Percentiles rank a stretch among this genome's conserved stretches.
Conservation (phyloP, 2,113 vertebrate species). For the Mustela nigripes region DNA sequence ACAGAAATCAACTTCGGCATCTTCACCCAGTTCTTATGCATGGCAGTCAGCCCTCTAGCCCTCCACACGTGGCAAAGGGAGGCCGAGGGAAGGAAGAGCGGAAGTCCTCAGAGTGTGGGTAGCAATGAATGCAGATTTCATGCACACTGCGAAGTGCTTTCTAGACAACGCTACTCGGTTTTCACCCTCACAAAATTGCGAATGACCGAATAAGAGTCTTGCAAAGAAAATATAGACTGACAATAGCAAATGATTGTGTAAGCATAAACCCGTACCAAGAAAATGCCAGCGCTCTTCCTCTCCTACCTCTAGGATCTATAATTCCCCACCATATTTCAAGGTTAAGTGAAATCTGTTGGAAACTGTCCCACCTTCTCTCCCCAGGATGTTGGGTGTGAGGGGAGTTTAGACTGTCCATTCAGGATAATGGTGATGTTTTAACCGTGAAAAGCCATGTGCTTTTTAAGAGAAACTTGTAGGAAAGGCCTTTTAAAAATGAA, state of each 20-base stretch:
- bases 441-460: not conserved
- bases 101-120: not conserved
- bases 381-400: not conserved
- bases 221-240: not conserved
- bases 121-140: not conserved
- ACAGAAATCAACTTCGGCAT: not conserved
- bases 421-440: not conserved
- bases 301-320: too few species aligned
- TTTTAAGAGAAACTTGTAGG: not conserved
- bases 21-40: not conserved
- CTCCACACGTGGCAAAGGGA: not conserved
- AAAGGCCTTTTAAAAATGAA: not conserved
- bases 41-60: not conserved
- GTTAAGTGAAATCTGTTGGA: not conserved
- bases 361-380: too few species aligned
- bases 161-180: not conserved
- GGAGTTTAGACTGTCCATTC: not conserved
- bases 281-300: accelerated
- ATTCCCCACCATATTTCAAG: not conserved
- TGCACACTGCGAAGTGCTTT: not conserved
- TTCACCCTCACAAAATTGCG: not conserved
- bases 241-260: not conserved
- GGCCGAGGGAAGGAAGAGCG: not conserved
- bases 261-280: not conserved
- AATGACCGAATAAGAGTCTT: not conserved